Evolutionary conservation across 1,140 invertebrate species (phyloP).

Genomic region (Parapsyche elsis): DNA sequence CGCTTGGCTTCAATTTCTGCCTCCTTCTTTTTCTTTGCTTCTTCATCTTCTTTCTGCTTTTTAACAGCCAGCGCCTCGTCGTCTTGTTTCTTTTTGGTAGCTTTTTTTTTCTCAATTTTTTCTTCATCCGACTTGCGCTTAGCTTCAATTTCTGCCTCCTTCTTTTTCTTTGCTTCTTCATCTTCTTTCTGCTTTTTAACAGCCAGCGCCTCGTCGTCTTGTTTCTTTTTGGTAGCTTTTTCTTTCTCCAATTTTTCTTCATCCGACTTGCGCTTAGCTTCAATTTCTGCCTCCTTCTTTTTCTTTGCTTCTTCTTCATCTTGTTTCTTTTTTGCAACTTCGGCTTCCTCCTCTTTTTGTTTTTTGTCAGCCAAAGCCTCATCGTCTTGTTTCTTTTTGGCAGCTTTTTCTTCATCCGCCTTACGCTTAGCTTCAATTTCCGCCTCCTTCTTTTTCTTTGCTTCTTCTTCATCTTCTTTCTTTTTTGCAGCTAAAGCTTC

Average conservation of each 20-base stretch:
- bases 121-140: background rate
- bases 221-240: background rate
- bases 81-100: conserved; percentile 40
- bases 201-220: conserved; percentile 22
- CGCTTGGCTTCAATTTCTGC: background rate
- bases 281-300: background rate
- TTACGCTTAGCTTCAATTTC: conserved; percentile 43
- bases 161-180: conserved; percentile 25
- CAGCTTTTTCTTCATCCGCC: conserved; percentile 47
- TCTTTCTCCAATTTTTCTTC: too few relatives aligned
- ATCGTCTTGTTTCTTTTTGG: background rate
- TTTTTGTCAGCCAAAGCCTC: conserved; percentile 41
- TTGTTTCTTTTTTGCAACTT: conserved; percentile 17
- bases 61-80: too few relatives aligned
- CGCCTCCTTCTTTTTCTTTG: conserved; percentile 54
- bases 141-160: background rate
- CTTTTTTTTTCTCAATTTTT: conserved; percentile 18
- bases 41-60: conserved; percentile 37
- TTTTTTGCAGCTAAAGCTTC: conserved; percentile 48
- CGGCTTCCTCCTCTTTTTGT: conserved; percentile 11
- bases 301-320: background rate
- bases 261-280: background rate
- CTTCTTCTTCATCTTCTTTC: conserved; percentile 28
- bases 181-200: conserved; percentile 24
- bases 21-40: background rate